A percentile compares a stretch with the other conserved stretches of the same genome.
phyloP scores from a whole-genome alignment of 2,888 invertebrate genomes.

The Halictus ligatus region DNA sequence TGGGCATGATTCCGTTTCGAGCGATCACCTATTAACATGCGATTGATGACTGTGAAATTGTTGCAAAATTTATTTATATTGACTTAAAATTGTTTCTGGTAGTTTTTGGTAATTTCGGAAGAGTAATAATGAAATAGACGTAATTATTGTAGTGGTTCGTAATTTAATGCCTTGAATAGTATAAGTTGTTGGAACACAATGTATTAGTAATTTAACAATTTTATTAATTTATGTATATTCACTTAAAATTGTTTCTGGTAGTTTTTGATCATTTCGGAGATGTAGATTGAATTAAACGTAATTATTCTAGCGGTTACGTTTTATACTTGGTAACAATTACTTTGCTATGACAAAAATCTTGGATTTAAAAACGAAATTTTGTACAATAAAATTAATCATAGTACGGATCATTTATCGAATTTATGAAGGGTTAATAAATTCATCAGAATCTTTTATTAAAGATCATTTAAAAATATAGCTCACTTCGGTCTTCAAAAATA shows the following conservation, averaged over 20 bases:
- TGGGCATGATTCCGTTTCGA: not conserved
- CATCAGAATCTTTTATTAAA: not conserved
- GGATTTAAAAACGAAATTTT: not conserved
- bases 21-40: not conserved
- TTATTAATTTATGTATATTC: not conserved
- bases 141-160: no score
- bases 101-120: not conserved
- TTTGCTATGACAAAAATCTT: not conserved
- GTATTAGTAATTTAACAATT: no score
- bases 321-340: not conserved
- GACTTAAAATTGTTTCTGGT: not conserved
- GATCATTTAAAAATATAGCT: not conserved
- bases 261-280: no score
- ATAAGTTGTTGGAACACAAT: no score
- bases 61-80: not conserved
- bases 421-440: no score
- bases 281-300: no score
- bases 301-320: not conserved
- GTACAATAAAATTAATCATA: no score
- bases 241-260: not conserved
- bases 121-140: no score
- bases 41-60: not conserved
- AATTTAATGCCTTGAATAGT: no score
- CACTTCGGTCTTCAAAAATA: not conserved
- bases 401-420: no score